Conservation (phyloP, 2,888 invertebrate species). For the Ischnura elegans region DNA sequence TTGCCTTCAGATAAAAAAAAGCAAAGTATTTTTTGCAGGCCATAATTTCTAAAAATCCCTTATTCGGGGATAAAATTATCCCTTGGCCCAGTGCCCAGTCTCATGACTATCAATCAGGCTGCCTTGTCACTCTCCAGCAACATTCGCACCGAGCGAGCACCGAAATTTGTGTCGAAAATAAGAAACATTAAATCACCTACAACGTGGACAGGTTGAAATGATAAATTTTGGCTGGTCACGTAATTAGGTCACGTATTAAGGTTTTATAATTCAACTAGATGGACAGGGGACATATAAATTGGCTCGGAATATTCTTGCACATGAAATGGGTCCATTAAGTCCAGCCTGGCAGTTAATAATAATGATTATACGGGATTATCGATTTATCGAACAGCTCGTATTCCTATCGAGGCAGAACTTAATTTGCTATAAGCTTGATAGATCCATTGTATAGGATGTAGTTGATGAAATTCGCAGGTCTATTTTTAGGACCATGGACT, state of each 20-base stretch:
- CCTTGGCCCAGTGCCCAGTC: background rate
- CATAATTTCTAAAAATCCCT: too few relatives aligned
- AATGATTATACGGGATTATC: too few relatives aligned
- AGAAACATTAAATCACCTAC: background rate
- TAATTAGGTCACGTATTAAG: background rate
- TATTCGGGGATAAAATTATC: too few relatives aligned
- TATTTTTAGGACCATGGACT: too few relatives aligned
- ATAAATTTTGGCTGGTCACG: background rate
- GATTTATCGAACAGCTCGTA: too few relatives aligned
- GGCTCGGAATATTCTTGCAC: background rate
- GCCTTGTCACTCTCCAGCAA: background rate
- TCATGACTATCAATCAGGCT: background rate
- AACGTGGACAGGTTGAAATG: background rate
- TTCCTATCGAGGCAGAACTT: too few relatives aligned
- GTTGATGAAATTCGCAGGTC: too few relatives aligned
- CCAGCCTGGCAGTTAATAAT: background rate
- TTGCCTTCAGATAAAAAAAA: too few relatives aligned
- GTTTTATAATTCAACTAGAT: background rate
- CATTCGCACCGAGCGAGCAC: background rate
- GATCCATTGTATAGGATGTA: too few relatives aligned
- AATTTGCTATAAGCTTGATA: too few relatives aligned
- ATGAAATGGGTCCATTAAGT: background rate
- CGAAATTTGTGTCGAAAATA: background rate
- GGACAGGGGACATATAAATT: background rate
- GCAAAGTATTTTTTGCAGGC: too few relatives aligned